Percentiles rank a stretch among this genome's conserved stretches.
Conservation (phyloP, 2,113 vertebrate genomes). For the Camelus dromedarius region DNA sequence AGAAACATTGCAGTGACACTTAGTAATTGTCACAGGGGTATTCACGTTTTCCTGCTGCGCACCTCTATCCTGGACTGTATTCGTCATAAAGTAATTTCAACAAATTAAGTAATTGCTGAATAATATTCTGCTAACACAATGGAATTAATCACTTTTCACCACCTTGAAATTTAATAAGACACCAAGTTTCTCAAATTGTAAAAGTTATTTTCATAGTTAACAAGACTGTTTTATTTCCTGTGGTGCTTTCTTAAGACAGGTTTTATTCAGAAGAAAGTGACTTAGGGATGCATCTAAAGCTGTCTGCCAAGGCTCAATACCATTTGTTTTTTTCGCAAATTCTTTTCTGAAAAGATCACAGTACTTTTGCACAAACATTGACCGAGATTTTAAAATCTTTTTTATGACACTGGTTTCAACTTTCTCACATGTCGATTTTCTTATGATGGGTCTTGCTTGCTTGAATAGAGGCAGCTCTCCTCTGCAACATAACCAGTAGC, state of each 20-base stretch:
- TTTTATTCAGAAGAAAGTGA: constrained; percentile 45
- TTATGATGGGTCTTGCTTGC: neutral
- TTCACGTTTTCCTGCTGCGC: constrained; percentile 48
- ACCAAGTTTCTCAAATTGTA: constrained; percentile 2
- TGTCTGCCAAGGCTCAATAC: neutral
- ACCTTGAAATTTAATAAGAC: constrained; percentile 67
- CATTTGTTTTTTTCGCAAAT: neutral
- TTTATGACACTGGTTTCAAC: neutral
- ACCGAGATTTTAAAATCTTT: neutral
- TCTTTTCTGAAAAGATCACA: constrained; percentile 55
- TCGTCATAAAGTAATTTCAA: constrained; percentile 83
- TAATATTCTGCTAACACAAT: constrained; percentile 65
- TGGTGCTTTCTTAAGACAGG: neutral
- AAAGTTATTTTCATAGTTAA: constrained; percentile 24
- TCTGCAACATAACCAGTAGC: neutral
- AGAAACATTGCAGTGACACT: neutral
- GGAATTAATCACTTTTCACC: constrained; percentile 47
- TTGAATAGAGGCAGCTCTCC: constrained; percentile 11
- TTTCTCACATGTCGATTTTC: neutral
- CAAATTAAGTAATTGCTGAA: constrained; percentile 85
- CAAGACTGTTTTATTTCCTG: neutral
- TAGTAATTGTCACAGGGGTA: constrained; percentile 49
- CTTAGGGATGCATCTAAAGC: constrained; percentile 46
- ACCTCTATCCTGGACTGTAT: constrained; percentile 62
- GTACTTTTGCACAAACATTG: neutral